Evolutionary conservation across 30 jellyfish, hydroid and myxozoan genomes (phyloP), one percentile per base, ranked within the genome.

Genomic region (Hydractinia echinata): DNA sequence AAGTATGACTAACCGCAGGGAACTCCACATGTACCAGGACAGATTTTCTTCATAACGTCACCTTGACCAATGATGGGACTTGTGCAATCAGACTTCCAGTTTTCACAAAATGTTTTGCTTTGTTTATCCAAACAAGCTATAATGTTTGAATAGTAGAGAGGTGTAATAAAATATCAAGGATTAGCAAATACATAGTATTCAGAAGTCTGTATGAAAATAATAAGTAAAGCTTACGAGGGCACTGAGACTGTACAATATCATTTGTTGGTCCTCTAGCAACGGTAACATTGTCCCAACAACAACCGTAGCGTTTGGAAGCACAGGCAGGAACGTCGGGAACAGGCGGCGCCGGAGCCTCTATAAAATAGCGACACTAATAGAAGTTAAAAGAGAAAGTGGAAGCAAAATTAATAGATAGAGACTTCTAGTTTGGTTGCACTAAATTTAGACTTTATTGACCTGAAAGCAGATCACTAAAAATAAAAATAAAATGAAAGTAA

Each of bases 261-360:
- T 64, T 51, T 64, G 74, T 64, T 51, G 74, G 74, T 64, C 74
- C 74, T n/a, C 74, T 44, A 64, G 74, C 74, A 4, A 7, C 39
- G 4, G 74, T 64, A 1, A n/a, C 39, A 51, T 64, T 64, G 6
- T 64, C 74, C 74, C 74, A 64, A 51, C 74, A 64, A 64, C 74
- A 64, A 7, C 74, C 74, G 39, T 64, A 64, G 4, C 5, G 19
- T 0, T 44, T 64, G 4, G 19, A n/a, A 51, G 74, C 74, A 51
- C 74, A 64, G 3, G 4, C 18, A 6, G 74, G 74, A n/a, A 64
- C 16, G 1, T 64, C 74, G 16, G 74, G 74, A 7, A 64, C 74
- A 30, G 44, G 44, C 44, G 44, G 44, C 44, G 44, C 44, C 44
- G 44, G 44, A 1, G 44, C 44, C 44, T 30, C 44, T 30, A 30